A percentile compares a stretch with the other conserved stretches of the same genome.
Evolutionary conservation across 2,797 vertebrate genomes (phyloP).

Genomic region (Ptychadena robeensis): DNA sequence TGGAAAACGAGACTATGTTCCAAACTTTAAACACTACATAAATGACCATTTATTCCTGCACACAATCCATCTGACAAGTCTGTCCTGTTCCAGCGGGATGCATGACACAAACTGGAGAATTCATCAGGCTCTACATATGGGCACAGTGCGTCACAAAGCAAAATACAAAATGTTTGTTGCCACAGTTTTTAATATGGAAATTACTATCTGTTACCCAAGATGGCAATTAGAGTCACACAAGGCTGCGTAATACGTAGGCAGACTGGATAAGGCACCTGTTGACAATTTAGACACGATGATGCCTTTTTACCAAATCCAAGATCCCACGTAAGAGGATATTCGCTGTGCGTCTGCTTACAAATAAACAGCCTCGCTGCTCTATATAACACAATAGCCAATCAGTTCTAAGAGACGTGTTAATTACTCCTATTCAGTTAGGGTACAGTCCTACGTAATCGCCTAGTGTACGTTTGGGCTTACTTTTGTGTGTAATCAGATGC

Average conservation of each 20-base stretch:
- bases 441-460: constrained; percentile 44
- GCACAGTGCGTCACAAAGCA: background rate
- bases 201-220: background rate
- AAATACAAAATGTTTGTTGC: constrained; percentile 5
- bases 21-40: background rate
- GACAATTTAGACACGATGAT: constrained; percentile 50
- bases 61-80: background rate
- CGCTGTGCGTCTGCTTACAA: background rate
- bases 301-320: constrained; percentile 35
- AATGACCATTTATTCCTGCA: background rate
- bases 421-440: constrained; percentile 49
- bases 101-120: background rate
- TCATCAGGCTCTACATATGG: background rate
- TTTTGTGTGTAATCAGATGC: constrained; percentile 33
- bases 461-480: constrained; percentile 15
- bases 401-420: constrained; percentile 41
- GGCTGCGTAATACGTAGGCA: constrained; percentile 1
- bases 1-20: background rate
- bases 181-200: constrained; percentile 18
- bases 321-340: constrained; percentile 46
- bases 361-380: constrained; percentile 35
- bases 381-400: constrained; percentile 50
- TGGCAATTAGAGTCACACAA: constrained; percentile 16
- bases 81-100: background rate
- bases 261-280: constrained; percentile 43